A percentile compares a stretch with the other conserved stretches of the same genome.
Evolutionary conservation across 2,113 vertebrate species (phyloP).

Genomic region (Hymenochirus boettgeri): DNA sequence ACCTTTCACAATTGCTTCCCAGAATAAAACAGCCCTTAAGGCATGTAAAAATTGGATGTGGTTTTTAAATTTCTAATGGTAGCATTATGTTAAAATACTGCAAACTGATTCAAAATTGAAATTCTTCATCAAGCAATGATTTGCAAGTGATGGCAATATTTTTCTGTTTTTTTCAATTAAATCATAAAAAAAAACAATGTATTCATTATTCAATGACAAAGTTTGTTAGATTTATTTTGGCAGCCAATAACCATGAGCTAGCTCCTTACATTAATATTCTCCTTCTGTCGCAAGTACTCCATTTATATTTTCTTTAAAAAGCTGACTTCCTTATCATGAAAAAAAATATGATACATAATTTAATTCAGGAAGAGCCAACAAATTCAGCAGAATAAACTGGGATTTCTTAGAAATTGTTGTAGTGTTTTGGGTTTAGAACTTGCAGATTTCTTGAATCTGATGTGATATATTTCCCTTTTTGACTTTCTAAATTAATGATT

Average conservation of each 20-base stretch:
- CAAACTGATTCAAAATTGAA: conserved; percentile 19
- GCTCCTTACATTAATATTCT: no score
- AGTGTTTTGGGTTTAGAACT: background rate
- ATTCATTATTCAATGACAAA: background rate
- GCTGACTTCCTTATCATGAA: no score
- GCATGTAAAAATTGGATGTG: conserved; percentile 31
- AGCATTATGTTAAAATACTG: conserved; percentile 20
- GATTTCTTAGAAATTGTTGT: background rate
- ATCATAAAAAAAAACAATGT: no score
- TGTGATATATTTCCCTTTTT: no score
- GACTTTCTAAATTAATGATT: no score
- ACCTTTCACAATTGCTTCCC: conserved; percentile 33
- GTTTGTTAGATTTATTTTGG: background rate
- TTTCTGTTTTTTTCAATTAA: no score
- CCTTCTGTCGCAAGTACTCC: no score
- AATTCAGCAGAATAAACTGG: background rate
- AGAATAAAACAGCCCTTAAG: conserved; percentile 31
- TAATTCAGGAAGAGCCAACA: background rate
- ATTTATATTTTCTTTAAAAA: no score
- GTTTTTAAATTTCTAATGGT: conserved; percentile 27
- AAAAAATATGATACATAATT: background rate
- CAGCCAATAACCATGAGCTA: no score
- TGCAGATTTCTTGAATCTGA: background rate
- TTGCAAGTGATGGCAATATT: background rate
- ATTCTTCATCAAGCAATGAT: conserved; percentile 4